Percentiles rank a stretch among this genome's conserved stretches.
Evolutionary conservation across 2,113 vertebrate genomes (phyloP).

Genomic region (Tamias sibiricus): DNA sequence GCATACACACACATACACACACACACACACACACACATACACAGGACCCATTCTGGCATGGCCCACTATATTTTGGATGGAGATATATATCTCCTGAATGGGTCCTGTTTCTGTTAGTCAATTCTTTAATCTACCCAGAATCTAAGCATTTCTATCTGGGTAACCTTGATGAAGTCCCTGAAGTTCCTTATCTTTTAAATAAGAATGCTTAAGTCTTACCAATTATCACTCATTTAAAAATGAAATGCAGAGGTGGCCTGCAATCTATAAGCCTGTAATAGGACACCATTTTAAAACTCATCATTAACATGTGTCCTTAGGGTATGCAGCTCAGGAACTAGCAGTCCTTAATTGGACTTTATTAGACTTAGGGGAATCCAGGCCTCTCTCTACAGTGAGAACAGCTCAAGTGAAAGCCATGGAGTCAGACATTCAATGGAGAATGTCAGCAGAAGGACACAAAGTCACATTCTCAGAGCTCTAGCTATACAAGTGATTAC

Average conservation of each 20-base stretch:
- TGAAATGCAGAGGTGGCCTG: slow-evolving; percentile 15
- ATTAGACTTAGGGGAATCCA: slow-evolving; percentile 39
- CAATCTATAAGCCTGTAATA: background rate
- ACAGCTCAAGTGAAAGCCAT: slow-evolving; percentile 75
- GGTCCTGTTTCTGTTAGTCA: background rate
- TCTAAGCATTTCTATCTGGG: background rate
- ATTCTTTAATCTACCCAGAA: background rate
- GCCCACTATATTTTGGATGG: too few species aligned
- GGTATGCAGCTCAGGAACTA: slow-evolving; percentile 44
- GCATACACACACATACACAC: too few species aligned
- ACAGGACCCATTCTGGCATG: too few species aligned
- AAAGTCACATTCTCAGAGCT: slow-evolving; percentile 78
- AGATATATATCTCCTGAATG: background rate
- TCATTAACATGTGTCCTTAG: slow-evolving; percentile 55
- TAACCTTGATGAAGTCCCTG: slow-evolving; percentile 41
- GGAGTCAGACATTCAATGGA: slow-evolving; percentile 76
- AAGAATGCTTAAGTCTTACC: slow-evolving; percentile 32
- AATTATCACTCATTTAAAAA: slow-evolving; percentile 65
- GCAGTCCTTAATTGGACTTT: slow-evolving; percentile 56
- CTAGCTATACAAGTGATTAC: slow-evolving; percentile 79
- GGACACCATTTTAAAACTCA: slow-evolving; percentile 56
- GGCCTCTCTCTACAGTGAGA: slow-evolving; percentile 44
- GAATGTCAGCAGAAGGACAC: slow-evolving; percentile 82
- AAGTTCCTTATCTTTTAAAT: slow-evolving; percentile 46
- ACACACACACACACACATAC: too few species aligned